Evolutionary conservation across 2,113 vertebrate genomes (phyloP).

Genomic region (Neodon shergylaensis): DNA sequence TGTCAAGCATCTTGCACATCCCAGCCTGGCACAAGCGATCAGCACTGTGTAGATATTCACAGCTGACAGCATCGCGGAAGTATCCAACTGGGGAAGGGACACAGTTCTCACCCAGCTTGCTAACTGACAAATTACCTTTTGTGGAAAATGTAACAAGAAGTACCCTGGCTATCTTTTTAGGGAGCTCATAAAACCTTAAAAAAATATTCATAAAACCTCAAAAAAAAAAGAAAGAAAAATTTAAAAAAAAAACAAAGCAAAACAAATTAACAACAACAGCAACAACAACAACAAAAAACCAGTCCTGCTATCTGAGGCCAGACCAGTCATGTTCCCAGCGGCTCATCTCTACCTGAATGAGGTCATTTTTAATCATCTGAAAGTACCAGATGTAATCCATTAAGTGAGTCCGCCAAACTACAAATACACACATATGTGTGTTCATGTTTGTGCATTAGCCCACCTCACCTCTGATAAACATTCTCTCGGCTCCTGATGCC

Average conservation of each 20-base stretch:
- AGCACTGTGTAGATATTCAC: background rate
- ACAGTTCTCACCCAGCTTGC: conserved; percentile 21
- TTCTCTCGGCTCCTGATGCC: background rate
- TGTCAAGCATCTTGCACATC: conserved; percentile 69
- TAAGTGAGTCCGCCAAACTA: background rate
- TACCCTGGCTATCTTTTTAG: background rate
- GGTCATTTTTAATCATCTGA: conserved; percentile 33
- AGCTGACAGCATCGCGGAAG: conserved; percentile 36
- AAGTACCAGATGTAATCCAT: background rate
- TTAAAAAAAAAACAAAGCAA: background rate
- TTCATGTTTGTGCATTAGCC: background rate
- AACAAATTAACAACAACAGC: background rate
- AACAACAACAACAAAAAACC: background rate
- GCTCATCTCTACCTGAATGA: conserved; percentile 50
- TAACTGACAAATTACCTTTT: background rate
- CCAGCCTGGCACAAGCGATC: conserved; percentile 83
- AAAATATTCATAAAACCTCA: background rate
- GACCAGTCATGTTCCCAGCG: background rate
- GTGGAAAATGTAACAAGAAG: background rate
- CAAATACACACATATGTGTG: background rate
- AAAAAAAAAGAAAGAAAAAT: background rate
- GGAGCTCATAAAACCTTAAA: background rate
- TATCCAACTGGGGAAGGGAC: background rate
- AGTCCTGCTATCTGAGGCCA: conserved; percentile 1
- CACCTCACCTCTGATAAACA: background rate